phyloP scores from a whole-genome alignment of 2,113 vertebrate species.

The Marmota monax region DNA sequence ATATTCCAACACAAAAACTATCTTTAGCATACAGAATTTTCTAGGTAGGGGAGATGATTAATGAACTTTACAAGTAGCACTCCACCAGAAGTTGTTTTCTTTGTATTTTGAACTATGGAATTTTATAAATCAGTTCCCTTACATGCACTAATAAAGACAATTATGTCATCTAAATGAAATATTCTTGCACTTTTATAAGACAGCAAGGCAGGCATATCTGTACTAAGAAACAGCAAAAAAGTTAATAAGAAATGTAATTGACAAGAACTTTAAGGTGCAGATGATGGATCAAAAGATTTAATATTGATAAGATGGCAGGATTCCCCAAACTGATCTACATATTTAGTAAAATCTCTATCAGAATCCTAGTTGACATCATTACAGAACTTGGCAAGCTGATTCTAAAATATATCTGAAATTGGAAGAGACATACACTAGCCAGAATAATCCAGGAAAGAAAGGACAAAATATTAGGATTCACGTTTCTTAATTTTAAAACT shows the following conservation, averaged over 20 bases:
- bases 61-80: background rate
- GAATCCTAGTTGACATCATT: slow-evolving; percentile 17
- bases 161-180: background rate
- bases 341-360: background rate
- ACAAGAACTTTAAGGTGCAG: background rate
- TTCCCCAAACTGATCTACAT: background rate
- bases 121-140: background rate
- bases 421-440: background rate
- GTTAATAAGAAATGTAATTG: background rate
- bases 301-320: background rate
- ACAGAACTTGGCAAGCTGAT: background rate
- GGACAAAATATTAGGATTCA: background rate
- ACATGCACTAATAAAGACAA: background rate
- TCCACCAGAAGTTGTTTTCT: background rate
- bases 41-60: background rate
- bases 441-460: background rate
- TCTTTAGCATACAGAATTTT: background rate
- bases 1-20: background rate
- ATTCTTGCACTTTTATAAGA: background rate
- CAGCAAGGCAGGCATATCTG: background rate
- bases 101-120: background rate
- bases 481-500: background rate
- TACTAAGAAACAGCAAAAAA: background rate
- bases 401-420: slow-evolving; percentile 38
- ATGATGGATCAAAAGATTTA: background rate